Evolutionary conservation across 2,888 invertebrate species (phyloP), one percentile per base, ranked within the genome.

Genomic region (Aradus depressus): DNA sequence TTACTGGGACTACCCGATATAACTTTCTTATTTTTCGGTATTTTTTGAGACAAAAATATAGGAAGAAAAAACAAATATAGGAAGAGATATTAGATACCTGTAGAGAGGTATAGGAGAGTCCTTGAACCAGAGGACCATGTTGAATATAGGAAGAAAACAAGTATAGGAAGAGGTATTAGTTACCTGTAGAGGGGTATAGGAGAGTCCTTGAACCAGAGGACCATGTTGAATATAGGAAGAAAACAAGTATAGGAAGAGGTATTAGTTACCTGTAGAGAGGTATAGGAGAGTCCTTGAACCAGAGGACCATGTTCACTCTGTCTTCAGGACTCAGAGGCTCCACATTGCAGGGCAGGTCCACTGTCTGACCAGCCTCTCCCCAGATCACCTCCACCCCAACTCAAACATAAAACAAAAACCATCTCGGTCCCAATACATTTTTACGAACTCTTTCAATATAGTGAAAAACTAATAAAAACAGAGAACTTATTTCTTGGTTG

Each of bases 251-350:
- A 28, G 28, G 28, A 10, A 28, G 28, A 14, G 16, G 14, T 14
- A 16, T n/a, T n/a, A 48, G 72, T 74, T 68, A 88, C 89, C 86
- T 89, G 70, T 89, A 90, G 51, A 90, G 75, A 10, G 90, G 89
- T 74, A 89, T 86, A 44, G 78, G 79, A 43, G 79, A 75, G 65
- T 88, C 89, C 67, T 88, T 89, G 75, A 89, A 90, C 90, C 90
- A 90, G 55, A 91, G 78, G 63, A 89, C 79, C 79, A 90, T 80
- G 63, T 80, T 85, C 39, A 88, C 83, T 50, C 74, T 73, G 60
- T 86, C 81, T 44, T 75, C 74, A 0, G 79, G 75, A 4, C 21
- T 21, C 1, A 37, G 5, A 0, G 86, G 79, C 26, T 82, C 77
- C 58, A 90, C 75, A 70, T 90, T 85, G 71, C 91, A 91, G 1